phyloP scores from a whole-genome alignment of 2,113 vertebrate species.

The Nycticorax nycticorax region DNA sequence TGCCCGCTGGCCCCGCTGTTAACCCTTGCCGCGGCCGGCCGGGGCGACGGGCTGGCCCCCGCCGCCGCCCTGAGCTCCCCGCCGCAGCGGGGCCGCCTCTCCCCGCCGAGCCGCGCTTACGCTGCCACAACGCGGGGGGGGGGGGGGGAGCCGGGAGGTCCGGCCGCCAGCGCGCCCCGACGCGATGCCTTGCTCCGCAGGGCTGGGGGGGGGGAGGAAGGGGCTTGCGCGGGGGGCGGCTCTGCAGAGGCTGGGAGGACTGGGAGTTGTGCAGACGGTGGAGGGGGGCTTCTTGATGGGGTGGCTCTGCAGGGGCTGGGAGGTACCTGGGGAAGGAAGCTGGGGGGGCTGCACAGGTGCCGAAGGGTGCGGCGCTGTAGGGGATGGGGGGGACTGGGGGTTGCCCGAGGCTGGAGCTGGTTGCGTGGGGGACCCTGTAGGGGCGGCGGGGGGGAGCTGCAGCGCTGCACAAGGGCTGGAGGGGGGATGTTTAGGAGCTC shows the following conservation, averaged over 20 bases:
- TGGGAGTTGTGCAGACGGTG: background rate
- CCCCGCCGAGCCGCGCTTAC: too few relatives aligned
- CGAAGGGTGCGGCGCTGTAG: background rate
- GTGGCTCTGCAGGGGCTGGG: background rate
- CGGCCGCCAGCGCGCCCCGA: too few relatives aligned
- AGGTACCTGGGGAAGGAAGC: too few relatives aligned
- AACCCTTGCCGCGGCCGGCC: background rate
- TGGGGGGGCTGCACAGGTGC: background rate
- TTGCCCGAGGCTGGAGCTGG: too few relatives aligned
- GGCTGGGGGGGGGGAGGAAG: background rate
- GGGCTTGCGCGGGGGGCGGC: background rate
- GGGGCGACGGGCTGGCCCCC: too few relatives aligned
- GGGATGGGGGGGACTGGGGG: too few relatives aligned
- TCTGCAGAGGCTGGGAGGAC: background rate
- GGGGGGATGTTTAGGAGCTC: background rate
- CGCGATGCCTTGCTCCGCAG: background rate
- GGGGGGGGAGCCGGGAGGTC: background rate
- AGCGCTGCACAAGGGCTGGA: accelerated
- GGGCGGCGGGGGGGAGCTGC: background rate
- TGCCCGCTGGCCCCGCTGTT: background rate
- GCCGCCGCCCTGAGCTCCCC: background rate
- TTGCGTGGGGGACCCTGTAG: too few relatives aligned
- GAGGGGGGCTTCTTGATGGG: too few relatives aligned
- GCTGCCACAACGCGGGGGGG: too few relatives aligned
- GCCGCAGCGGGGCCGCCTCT: background rate